Base-by-base conservation (phyloP, 2,888 invertebrate genomes). In the Cephus rjabovi region DNA sequence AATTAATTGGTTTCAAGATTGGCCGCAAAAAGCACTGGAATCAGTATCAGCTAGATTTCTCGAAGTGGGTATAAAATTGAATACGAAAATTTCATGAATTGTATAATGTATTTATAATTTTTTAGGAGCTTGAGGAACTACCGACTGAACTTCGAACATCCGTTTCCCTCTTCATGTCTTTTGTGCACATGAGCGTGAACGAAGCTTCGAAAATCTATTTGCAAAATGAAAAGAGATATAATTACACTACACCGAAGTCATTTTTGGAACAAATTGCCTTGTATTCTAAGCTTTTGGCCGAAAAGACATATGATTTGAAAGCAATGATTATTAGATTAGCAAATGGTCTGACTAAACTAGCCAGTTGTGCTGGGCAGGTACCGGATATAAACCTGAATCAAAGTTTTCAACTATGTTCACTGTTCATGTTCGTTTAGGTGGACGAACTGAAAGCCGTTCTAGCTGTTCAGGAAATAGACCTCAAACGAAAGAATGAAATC, bases 1-100 rank as follows among this genome's bases (percentile, higher is more conserved):
- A 30, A 98, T 98, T 83, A 96, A 98, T 92, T 98, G 98, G 98
- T 98, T 98, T 92, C 98, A 98, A 90, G 97, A 98, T 89, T 99
- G 98, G 98, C 98, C 98, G 0, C 94, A 95, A 88, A 96, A 98
- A 89, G 98, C 98, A 40, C 92, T 99, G 86, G 94, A 96, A 82
- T 98, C 98, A 68, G 98, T 99, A 1, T 97, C 98, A 15, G 93
- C 93, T 83, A 93, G 96, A 80, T 98, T 98, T 91, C 93, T 98
- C 77, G 95, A 96, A 84, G 95, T 96, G 81, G 76, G 15, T 77
- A 75, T 35, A 31, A 78, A 74, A 37, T 33, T 56, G 75, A 71
- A 37, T 69, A 71, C 33, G 30, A 70, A 31, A 31, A 75, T 34
- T 35, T 80, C n/a, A 30, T 34, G 1, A 82, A 12, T 75, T 73